A percentile compares a stretch with the other conserved stretches of the same genome.
phyloP scores from a whole-genome alignment of 1,140 invertebrate species.

The Drosophila equinoxialis region DNA sequence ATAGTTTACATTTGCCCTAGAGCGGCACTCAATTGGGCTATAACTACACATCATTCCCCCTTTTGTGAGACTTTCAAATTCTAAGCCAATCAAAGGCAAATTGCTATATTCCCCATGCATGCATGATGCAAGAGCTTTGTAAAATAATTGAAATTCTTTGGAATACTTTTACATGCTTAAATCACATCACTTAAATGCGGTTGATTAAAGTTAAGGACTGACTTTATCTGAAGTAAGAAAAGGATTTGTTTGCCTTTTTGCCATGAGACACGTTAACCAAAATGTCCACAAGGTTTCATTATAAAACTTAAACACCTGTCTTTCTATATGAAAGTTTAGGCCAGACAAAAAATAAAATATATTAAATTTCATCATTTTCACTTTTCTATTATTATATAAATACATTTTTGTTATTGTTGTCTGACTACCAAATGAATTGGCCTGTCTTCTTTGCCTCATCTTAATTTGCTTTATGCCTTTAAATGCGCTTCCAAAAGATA shows the following conservation, averaged over 20 bases:
- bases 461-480: background rate
- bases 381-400: constrained; percentile 8
- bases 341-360: background rate
- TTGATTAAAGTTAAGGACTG: too few species aligned
- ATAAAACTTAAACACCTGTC: background rate
- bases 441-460: background rate
- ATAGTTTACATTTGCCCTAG: constrained; percentile 20
- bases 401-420: background rate
- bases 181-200: background rate
- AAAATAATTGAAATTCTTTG: background rate
- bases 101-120: background rate
- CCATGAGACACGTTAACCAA: too few species aligned
- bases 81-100: constrained; percentile 5
- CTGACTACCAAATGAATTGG: background rate
- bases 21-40: constrained; percentile 2
- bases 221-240: background rate
- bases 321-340: constrained; percentile 1
- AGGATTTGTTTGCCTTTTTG: background rate
- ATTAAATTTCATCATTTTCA: constrained; percentile 8
- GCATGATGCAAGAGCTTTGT: background rate
- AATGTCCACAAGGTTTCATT: too few species aligned
- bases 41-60: too few species aligned
- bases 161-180: background rate
- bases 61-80: constrained; percentile 2
- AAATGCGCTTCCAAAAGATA: constrained; percentile 4